Base-by-base conservation (phyloP, 2,113 vertebrate species). In the Eptesicus fuscus region DNA sequence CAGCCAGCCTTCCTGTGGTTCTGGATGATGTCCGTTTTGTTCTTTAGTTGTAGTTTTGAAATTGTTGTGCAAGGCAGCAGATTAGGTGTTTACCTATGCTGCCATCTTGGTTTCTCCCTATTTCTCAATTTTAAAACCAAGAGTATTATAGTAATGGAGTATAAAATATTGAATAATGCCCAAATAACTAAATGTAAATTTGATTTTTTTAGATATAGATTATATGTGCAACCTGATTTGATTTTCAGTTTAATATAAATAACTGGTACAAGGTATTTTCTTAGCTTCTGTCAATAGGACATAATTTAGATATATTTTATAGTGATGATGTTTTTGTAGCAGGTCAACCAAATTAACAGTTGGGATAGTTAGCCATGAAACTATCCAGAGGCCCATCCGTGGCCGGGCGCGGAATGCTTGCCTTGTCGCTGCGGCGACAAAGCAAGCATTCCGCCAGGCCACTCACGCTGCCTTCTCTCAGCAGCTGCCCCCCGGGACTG, bases 311-410 rank as follows among this genome's bases (percentile, higher is more conserved):
- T n/a, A 78, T 77, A 37, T 83, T 76, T 94, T 87, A 65, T 70
- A 59, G 11, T 92, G 87, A 44, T 95, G 35, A 51, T 76, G 25
- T 79, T 95, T 95, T 93, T 92, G 30, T 92, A 84, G 20, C 84
- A 14, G 84, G 37, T 88, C 22, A 92, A 16, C 35, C 44, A 95
- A 70, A 71, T 95, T 95, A 76, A 71, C 71, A 84, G 0, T 74
- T 95, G 51, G 51, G 9, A 42, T 86, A 44, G 42, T 79, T 93
- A 74, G n/a, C 40, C 25, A 13, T 90, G 67, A 93, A 92, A 82
- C n/a, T n/a, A n/a, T n/a, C 51, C 18, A 22, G 51, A 53, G 18
- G 18, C 51, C 51, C 18, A 53, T 53, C 51, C 18, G 2, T 53
- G 51, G 6, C 51, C 18, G 51, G 51, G 51, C 4, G 14, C 2